These are phyloP conservation scores for Camelus bactrianus DNA, from an alignment of 2,113 vertebrate genomes.

Conservation along the genomic window DNA sequence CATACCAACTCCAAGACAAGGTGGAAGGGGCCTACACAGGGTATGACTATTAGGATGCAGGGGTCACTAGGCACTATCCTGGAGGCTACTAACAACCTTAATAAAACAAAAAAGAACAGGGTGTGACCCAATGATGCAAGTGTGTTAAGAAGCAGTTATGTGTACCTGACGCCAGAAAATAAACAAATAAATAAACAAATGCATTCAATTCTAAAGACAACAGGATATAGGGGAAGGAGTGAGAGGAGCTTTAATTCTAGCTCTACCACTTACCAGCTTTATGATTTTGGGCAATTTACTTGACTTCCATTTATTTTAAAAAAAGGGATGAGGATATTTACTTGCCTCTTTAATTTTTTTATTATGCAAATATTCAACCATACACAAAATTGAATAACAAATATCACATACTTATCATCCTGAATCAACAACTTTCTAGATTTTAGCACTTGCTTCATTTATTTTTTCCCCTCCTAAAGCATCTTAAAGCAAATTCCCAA, in stretches of 20 bases:
- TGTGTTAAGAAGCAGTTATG: background rate
- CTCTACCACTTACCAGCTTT: background rate
- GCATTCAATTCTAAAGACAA: background rate
- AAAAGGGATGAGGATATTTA: background rate
- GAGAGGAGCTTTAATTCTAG: background rate
- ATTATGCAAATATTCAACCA: conserved; percentile 29
- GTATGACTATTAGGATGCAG: background rate
- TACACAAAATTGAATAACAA: background rate
- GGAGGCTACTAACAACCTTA: background rate
- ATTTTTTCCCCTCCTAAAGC: background rate
- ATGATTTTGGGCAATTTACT: background rate
- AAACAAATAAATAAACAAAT: background rate
- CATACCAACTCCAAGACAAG: background rate
- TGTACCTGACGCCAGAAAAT: conserved; percentile 2
- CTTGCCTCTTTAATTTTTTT: background rate
- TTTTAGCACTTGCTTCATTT: conserved; percentile 19
- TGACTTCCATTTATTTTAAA: background rate
- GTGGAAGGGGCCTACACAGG: background rate
- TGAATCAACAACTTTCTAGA: background rate
- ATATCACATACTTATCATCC: background rate
- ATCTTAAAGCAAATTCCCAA: background rate
- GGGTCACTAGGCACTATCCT: background rate
- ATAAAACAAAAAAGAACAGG: background rate
- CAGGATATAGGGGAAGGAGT: background rate
- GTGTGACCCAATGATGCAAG: background rate